These are phyloP conservation scores for Phyllotreta cruciferae DNA, from an alignment of 2,888 invertebrate genomes.

Conservation along the genomic window DNA sequence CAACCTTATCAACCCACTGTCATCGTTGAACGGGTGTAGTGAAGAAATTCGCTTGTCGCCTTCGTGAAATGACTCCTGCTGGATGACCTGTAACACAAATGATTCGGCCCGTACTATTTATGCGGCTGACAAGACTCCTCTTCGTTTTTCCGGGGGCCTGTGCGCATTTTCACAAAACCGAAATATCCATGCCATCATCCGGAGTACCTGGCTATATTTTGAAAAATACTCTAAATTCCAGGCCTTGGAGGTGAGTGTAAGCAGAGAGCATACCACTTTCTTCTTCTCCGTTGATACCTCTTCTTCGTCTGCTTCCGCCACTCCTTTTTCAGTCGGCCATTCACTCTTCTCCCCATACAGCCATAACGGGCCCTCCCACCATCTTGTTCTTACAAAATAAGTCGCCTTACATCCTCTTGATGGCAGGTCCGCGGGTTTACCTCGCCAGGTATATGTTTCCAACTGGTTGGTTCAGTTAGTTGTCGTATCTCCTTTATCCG, in stretches of 20 bases:
- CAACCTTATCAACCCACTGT: conserved; percentile 28
- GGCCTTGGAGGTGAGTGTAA: neutral
- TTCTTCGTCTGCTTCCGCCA: no score
- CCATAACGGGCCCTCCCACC: conserved; percentile 13
- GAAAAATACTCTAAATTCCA: conserved; percentile 11
- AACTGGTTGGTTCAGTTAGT: conserved; percentile 10
- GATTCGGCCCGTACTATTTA: conserved; percentile 29
- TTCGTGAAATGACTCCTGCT: neutral
- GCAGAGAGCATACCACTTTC: neutral
- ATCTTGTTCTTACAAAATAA: conserved; percentile 1
- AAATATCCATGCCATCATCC: conserved; percentile 7
- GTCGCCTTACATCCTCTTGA: conserved; percentile 15
- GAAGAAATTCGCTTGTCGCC: conserved; percentile 37
- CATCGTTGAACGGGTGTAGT: conserved; percentile 28
- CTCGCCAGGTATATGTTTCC: conserved; percentile 24
- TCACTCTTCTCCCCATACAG: no score
- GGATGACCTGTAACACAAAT: conserved; percentile 31
- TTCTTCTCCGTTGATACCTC: neutral
- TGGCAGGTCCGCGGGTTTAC: conserved; percentile 17
- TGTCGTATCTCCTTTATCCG: conserved; percentile 22
- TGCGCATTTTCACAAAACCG: no score
- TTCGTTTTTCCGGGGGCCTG: neutral
- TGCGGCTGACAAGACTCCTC: conserved; percentile 4
- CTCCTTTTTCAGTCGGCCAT: no score
- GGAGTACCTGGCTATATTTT: conserved; percentile 5